phyloP scores from a whole-genome alignment of 2,113 vertebrate species.

The Verasper variegatus region DNA sequence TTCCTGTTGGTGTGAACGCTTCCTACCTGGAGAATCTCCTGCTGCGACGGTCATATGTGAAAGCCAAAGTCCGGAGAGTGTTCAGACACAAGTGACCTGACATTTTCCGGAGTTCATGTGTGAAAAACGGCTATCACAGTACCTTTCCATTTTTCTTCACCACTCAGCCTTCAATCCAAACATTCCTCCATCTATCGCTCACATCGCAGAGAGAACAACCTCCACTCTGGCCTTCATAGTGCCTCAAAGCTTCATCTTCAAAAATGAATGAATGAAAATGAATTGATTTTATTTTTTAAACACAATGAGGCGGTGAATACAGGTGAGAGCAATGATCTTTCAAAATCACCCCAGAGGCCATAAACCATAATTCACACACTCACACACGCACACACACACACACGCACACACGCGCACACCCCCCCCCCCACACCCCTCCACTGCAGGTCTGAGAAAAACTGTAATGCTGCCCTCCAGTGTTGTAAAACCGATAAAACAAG shows the following conservation, averaged over 20 bases:
- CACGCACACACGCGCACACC: too few species aligned
- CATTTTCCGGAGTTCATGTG: background rate
- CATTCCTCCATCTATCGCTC: background rate
- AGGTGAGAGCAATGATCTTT: background rate
- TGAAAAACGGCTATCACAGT: background rate
- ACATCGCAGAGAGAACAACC: background rate
- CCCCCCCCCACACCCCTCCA: too few species aligned
- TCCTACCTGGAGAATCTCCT: too few species aligned
- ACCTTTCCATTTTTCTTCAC: background rate
- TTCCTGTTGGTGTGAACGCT: too few species aligned
- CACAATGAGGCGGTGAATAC: background rate
- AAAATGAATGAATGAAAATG: too few species aligned
- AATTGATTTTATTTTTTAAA: background rate
- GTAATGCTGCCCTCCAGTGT: constrained; percentile 61
- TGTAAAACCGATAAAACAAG: background rate
- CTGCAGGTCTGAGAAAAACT: constrained; percentile 4
- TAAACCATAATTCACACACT: background rate
- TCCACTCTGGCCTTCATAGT: background rate
- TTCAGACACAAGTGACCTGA: background rate
- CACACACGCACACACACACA: too few species aligned
- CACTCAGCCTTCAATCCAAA: background rate
- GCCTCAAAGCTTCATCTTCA: background rate
- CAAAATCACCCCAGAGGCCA: background rate
- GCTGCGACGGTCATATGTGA: too few species aligned
- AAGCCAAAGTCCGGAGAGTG: too few species aligned